Evolutionary conservation across 2,888 invertebrate species (phyloP), one percentile per base, ranked within the genome.

Genomic region (Caenorhabditis plicata): DNA sequence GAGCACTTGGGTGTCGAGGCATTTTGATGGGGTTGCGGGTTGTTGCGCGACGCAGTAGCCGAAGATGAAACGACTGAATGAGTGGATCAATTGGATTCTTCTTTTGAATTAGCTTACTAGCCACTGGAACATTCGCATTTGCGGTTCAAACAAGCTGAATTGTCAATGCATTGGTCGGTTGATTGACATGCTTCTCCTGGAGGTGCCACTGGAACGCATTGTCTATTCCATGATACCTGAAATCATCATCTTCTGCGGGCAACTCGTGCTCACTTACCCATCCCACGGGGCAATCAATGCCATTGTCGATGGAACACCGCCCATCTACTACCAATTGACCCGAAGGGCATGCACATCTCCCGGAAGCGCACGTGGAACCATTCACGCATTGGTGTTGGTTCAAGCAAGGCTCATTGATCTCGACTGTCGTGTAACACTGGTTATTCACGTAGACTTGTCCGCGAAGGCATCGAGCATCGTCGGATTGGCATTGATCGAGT

Each of bases 381-480:
- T 17, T 17, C 5, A 39, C 40, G 43, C 75, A 75, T 32, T 74
- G 74, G 31, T 64, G 44, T 11, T 56, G 60, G 42, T 42, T 45
- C 27, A 55, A 51, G 32, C 77, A 77, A 5, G 52, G 42, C 11
- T 60, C 54, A 9, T 72, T 73, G 11, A 68, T 50, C 5, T 45
- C 51, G 20, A 65, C 61, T 1, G 58, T 47, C 31, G 60, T 64
- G 36, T 68, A 64, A 36, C 76, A 76, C 32, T 67, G 64, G 27
- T 62, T 63, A 39, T 73, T 73, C 11, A 63, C 50, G 2, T 42
- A 31, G 2, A 63, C 58, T 47, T 66, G 56, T 9, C 61, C 61
- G 8, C 46, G 47, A 3, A 61, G 44, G 32, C 61, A 61, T 25
- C 52, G 45, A 29, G 44, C 45, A 32, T 46, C 49, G 32, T 50